Conservation (phyloP, 2,113 vertebrate species). For the Myiozetetes cayanensis region DNA sequence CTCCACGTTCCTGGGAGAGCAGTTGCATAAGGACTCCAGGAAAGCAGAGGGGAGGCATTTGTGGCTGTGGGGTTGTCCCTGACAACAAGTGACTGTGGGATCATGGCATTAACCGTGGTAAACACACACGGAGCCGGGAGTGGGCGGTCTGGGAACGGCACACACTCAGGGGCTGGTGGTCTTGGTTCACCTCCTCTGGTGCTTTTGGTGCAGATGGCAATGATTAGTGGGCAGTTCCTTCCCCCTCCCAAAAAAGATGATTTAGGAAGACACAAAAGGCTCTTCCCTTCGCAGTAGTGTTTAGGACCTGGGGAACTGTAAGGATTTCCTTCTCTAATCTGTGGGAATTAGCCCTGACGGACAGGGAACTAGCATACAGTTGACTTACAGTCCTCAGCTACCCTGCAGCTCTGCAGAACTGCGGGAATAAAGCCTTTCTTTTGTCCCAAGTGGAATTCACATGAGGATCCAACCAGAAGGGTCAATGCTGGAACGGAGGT, state of each 20-base stretch:
- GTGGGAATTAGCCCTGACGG: constrained; percentile 44
- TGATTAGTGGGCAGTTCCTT: too few species aligned
- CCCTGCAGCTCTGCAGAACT: neutral
- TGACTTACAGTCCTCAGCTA: neutral
- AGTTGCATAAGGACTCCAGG: neutral
- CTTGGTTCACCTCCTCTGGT: neutral
- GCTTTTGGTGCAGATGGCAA: neutral
- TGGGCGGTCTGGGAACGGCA: neutral
- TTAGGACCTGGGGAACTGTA: constrained; percentile 4
- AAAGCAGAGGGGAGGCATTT: neutral
- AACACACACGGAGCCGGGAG: fast-evolving
- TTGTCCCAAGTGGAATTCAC: neutral
- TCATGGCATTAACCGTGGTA: neutral
- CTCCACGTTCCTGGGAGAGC: neutral
- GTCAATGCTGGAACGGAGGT: neutral
- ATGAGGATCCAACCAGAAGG: neutral
- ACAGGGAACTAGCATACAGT: neutral
- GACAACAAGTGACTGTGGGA: fast-evolving
- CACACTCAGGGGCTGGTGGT: neutral
- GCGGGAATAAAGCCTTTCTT: fast-evolving
- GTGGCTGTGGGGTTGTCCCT: neutral
- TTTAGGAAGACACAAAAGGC: neutral
- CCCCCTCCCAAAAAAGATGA: neutral
- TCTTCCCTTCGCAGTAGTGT: neutral
- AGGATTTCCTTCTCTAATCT: constrained; percentile 52